Evolutionary conservation across 1,140 invertebrate species (phyloP).

Genomic region (Scaptomyza pallida): DNA sequence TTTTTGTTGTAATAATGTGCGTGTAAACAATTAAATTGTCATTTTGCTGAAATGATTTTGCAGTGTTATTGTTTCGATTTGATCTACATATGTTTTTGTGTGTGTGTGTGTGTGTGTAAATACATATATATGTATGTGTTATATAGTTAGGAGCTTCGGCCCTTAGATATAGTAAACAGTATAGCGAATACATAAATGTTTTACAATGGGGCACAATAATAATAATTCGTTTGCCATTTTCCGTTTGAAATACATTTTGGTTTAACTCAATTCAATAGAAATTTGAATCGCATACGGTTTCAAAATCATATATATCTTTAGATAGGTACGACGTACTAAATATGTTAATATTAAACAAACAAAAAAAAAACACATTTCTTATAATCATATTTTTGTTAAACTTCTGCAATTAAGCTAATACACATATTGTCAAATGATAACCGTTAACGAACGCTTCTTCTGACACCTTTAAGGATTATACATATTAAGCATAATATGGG

Average conservation of each 20-base stretch:
- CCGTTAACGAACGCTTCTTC: neutral
- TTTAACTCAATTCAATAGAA: slow-evolving; percentile 31
- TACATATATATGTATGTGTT: too few species aligned
- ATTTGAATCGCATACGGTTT: too few species aligned
- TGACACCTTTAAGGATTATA: slow-evolving; percentile 2
- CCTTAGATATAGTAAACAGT: slow-evolving; percentile 17
- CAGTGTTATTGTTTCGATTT: slow-evolving; percentile 38
- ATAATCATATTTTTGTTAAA: slow-evolving; percentile 7
- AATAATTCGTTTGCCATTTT: neutral
- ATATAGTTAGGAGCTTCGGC: slow-evolving; percentile 35
- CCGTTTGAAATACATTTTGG: slow-evolving; percentile 49
- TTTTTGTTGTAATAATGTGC: slow-evolving; percentile 32
- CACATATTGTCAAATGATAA: slow-evolving; percentile 32
- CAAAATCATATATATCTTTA: slow-evolving; percentile 14
- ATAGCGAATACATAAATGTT: slow-evolving; percentile 1
- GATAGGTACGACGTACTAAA: slow-evolving; percentile 47
- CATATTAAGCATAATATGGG: slow-evolving; percentile 1
- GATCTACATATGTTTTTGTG: slow-evolving; percentile 28
- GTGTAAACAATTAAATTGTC: slow-evolving; percentile 61
- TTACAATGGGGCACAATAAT: slow-evolving; percentile 1
- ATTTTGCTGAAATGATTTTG: slow-evolving; percentile 36
- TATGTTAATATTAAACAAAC: slow-evolving; percentile 22
- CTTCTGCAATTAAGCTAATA: slow-evolving; percentile 31
- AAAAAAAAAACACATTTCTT: slow-evolving; percentile 11
- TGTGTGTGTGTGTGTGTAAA: slow-evolving; percentile 22